Percentiles rank a stretch among this genome's conserved stretches.
These are phyloP conservation scores for Thamnophis sirtalis DNA, from an alignment of 2,113 vertebrate species.

Conservation along the genomic window DNA sequence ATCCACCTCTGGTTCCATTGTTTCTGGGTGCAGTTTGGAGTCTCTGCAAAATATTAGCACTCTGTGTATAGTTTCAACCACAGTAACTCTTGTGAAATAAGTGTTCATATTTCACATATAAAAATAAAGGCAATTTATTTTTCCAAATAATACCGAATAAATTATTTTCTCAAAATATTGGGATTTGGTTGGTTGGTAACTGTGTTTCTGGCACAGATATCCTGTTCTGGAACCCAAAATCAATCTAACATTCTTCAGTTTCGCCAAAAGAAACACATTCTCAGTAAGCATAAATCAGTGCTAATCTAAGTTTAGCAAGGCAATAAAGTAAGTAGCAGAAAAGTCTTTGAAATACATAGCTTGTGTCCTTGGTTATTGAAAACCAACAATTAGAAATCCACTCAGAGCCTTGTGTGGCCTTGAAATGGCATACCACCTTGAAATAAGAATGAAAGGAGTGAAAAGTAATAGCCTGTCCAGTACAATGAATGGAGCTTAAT, in stretches of 20 bases:
- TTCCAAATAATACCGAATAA: slow-evolving; percentile 42
- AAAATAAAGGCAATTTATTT: slow-evolving; percentile 47
- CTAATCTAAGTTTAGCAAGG: slow-evolving; percentile 27
- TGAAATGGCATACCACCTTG: slow-evolving; percentile 25
- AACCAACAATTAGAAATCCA: slow-evolving; percentile 61
- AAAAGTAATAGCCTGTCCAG: slow-evolving; percentile 55
- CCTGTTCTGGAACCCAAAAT: slow-evolving; percentile 26
- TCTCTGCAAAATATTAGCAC: background rate
- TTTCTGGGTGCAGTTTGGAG: slow-evolving; percentile 10
- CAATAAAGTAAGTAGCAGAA: slow-evolving; percentile 41
- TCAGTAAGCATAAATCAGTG: slow-evolving; percentile 30
- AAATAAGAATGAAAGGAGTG: slow-evolving; percentile 33
- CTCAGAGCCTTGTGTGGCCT: slow-evolving; percentile 41
- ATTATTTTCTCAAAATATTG: slow-evolving; percentile 54
- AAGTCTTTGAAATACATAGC: slow-evolving; percentile 39
- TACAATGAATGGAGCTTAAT: slow-evolving; percentile 56
- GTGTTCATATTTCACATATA: slow-evolving; percentile 35
- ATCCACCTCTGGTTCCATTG: background rate
- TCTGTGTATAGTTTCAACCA: slow-evolving; percentile 23
- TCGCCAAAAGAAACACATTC: slow-evolving; percentile 21
- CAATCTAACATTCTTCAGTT: slow-evolving; percentile 42
- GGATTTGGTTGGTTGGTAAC: slow-evolving; percentile 45
- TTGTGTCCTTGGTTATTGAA: slow-evolving; percentile 27
- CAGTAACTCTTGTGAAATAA: background rate
- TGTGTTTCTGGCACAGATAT: slow-evolving; percentile 38